These are phyloP conservation scores for Oreonectes daqikongensis DNA, from an alignment of 2,797 vertebrate genomes.

Conservation along the genomic window DNA sequence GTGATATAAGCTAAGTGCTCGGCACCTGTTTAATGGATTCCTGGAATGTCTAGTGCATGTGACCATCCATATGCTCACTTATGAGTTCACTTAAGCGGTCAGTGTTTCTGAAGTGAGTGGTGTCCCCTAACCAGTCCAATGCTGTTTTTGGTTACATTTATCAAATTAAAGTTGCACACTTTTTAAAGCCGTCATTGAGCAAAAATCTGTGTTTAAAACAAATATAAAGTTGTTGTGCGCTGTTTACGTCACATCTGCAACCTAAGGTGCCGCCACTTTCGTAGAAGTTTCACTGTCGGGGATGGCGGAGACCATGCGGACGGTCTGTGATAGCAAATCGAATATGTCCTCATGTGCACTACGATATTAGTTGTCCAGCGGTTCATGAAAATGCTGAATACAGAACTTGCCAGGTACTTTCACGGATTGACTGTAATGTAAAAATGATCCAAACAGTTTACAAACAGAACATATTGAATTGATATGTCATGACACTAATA, in stretches of 20 bases:
- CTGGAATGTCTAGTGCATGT: conserved; percentile 32
- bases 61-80: conserved; percentile 22
- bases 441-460: neutral
- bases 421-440: neutral
- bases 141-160: neutral
- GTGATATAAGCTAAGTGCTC: neutral
- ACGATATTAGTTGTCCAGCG: conserved; percentile 38
- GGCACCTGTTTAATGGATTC: conserved; percentile 17
- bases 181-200: no score
- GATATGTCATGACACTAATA: conserved; percentile 5
- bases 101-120: conserved; percentile 23
- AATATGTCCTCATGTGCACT: conserved; percentile 40
- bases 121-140: neutral
- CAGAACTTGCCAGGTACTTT: neutral
- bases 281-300: no score
- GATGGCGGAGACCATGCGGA: conserved; percentile 30
- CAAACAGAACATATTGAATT: neutral
- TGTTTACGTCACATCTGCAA: neutral
- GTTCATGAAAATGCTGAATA: conserved; percentile 39
- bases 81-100: conserved; percentile 33
- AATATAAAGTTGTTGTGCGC: neutral
- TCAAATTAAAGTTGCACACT: neutral
- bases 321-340: conserved; percentile 42
- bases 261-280: neutral
- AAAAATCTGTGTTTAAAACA: no score